Base-by-base conservation (phyloP, 1,140 invertebrate genomes). In the Drosophila bocqueti region DNA sequence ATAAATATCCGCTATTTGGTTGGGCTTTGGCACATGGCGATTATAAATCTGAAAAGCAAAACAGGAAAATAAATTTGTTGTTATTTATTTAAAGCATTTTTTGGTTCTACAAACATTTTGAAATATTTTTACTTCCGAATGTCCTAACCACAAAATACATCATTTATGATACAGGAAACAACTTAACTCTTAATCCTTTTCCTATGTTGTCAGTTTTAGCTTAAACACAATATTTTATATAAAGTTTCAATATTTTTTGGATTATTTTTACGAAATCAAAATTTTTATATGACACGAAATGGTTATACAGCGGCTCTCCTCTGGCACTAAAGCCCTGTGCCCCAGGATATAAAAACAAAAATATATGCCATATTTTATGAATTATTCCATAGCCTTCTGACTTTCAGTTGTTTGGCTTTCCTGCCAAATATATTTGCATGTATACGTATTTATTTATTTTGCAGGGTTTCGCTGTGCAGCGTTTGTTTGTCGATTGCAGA, bases 391-490 rank as follows among this genome's bases (percentile, higher is more conserved):
- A 4, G 38, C 31, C 40, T 15, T 5, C 31, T 73, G 54, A 73
- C 71, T 73, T 73, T 60, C 31, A 29, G 67, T 43, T 57, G 49
- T 79, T 79, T 49, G 57, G 50, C 26, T 78, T 58, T 69, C 13
- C 26, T 63, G 65, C 38, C 64, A 57, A 66, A 77, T 61, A 73
- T 61, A 76, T 71, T 66, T 54, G 42, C 31, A 67, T 77, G 58
- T 59, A 64, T 73, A 54, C 42, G 63, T 64, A 80, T 73, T 73
- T 61, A 38, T 74, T 74, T 84, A 40, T 69, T 45, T 50, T 58
- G 45, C 52, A 3, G 31, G 18, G 68, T 73, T 52, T 73, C 69
- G 40, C 55, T 61, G 38, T 73, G 36, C 69, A 52, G 29, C 13
- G n/a, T 52, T 72, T 61, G 68, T 73, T 73, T 73, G 68, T 5